Percentiles rank a stretch among this genome's conserved stretches.
These are phyloP conservation scores for Cardiocondyla obscurior DNA, from an alignment of 1,140 invertebrate genomes.

Conservation along the genomic window DNA sequence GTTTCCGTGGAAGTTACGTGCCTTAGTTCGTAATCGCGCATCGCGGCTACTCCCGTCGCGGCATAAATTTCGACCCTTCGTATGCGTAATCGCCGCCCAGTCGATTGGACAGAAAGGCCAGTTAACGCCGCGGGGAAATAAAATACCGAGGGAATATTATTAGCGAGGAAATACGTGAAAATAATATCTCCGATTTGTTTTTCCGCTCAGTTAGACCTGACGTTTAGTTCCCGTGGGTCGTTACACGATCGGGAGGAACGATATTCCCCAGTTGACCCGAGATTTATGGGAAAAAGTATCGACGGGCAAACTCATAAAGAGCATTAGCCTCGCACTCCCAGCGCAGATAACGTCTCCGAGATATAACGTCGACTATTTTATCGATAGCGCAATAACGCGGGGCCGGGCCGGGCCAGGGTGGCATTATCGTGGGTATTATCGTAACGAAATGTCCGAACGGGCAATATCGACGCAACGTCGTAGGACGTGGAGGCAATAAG, in stretches of 20 bases:
- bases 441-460: neutral
- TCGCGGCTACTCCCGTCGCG: neutral
- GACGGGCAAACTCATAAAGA: neutral
- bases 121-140: neutral
- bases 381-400: slow-evolving; percentile 4
- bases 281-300: neutral
- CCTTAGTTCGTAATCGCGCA: neutral
- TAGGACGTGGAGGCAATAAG: neutral
- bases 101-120: neutral
- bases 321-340: neutral
- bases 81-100: neutral
- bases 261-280: neutral
- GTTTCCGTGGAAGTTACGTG: slow-evolving; percentile 1
- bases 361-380: slow-evolving; percentile 23
- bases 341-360: neutral
- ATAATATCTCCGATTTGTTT: too few species aligned
- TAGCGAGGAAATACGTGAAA: too few species aligned
- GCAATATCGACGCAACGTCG: slow-evolving; percentile 17
- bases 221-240: too few species aligned
- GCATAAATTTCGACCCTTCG: neutral
- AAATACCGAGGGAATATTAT: too few species aligned
- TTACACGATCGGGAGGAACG: neutral
- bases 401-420: neutral
- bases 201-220: too few species aligned
- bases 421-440: neutral